Evolutionary conservation across 2,888 invertebrate species (phyloP).

Genomic region (Venusia cambrica): DNA sequence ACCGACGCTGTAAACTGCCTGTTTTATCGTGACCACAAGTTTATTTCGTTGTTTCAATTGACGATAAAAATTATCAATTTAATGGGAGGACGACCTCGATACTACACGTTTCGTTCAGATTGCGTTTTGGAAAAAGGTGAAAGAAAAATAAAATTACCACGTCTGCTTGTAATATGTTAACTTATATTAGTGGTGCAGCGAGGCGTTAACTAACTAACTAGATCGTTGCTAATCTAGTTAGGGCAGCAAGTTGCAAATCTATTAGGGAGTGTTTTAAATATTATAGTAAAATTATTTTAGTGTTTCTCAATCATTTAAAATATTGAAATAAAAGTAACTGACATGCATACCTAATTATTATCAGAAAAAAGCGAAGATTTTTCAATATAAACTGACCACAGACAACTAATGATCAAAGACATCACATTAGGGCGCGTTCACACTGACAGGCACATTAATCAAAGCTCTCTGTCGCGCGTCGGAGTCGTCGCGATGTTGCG

Average conservation of each 20-base stretch:
- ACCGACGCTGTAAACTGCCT: slow-evolving; percentile 58
- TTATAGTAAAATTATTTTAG: too few species aligned
- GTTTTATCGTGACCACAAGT: slow-evolving; percentile 62
- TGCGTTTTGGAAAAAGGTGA: slow-evolving; percentile 21
- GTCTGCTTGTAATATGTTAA: too few species aligned
- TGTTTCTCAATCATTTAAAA: too few species aligned
- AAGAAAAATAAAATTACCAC: too few species aligned
- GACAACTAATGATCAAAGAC: slow-evolving; percentile 54
- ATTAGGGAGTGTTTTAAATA: too few species aligned
- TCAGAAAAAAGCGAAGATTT: slow-evolving; percentile 16
- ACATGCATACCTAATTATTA: too few species aligned
- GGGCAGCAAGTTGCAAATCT: too few species aligned
- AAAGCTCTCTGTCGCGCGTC: slow-evolving; percentile 51
- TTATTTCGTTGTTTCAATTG: slow-evolving; percentile 70
- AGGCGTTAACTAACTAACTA: too few species aligned
- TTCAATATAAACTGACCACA: slow-evolving; percentile 44
- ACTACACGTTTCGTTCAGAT: slow-evolving; percentile 49
- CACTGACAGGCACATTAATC: slow-evolving; percentile 62
- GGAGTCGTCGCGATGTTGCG: slow-evolving; percentile 59
- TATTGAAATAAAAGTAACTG: too few species aligned
- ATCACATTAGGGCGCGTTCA: slow-evolving; percentile 49
- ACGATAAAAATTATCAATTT: slow-evolving; percentile 75
- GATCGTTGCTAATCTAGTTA: too few species aligned
- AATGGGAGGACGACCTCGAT: slow-evolving; percentile 52
- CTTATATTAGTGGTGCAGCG: too few species aligned